Base-by-base conservation (phyloP, 2,888 invertebrate species). In the Meloe dianella region DNA sequence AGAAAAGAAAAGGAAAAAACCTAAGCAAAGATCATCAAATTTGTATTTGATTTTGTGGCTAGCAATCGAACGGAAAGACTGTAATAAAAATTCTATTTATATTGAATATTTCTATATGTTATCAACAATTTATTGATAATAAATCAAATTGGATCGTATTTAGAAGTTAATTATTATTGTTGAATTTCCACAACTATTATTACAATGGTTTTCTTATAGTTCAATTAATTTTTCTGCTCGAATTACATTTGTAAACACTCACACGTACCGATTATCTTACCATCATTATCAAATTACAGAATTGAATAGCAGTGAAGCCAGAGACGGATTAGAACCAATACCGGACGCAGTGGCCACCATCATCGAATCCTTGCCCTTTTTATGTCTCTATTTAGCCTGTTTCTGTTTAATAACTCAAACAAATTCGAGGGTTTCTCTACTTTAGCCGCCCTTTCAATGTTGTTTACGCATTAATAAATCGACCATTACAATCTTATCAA, bases 71-170 rank as follows among this genome's bases (percentile, higher is more conserved):
- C 20, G 41, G 41, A 41, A 47, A 47, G 6, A 20, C 5, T 47
- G 47, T n/a, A 47, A 47, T 47, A 47, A 47, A n/a, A 47, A 47
- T 9, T 20, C 47, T 47, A 47, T 47, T 47, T 47, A 47, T 47
- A 47, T 47, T 47, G 20, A 47, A 47, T 20, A 20, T 47, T 10
- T 51, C 22, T 51, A 51, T n/a, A n/a, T 51, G 24, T 51, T 51
- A 51, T 51, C 51, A 24, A 12, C 22, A 20, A 51, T 51, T 51
- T 51, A 51, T 51, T 51, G 51, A 51, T 51, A 51, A 51, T 51
- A 51, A 51, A 51, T 51, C 51, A 51, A 51, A 51, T 51, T 51
- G 51, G 10, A 51, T 51, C 12, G 12, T 51, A 24, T 51, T 51
- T 22, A 41, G 6, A 47, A 35, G 20, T 47, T 47, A 47, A 47